A percentile compares a stretch with the other conserved stretches of the same genome.
These are phyloP conservation scores for Squalus acanthias DNA, from an alignment of 2,797 vertebrate genomes.

Conservation along the genomic window DNA sequence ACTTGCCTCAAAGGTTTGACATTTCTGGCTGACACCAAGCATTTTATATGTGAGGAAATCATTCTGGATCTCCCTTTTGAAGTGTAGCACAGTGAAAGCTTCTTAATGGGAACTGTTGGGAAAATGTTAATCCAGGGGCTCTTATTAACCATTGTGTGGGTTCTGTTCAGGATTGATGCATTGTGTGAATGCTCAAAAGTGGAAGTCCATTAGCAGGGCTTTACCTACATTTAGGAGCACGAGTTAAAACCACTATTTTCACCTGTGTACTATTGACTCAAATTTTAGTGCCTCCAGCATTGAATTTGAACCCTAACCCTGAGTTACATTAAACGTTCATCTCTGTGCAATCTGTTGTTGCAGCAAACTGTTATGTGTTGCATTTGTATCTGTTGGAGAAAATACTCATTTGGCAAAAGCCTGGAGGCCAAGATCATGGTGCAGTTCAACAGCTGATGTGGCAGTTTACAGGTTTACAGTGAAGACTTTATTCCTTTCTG, in stretches of 20 bases:
- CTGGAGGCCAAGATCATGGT: not conserved
- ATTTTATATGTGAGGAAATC: not conserved
- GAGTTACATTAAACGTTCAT: not conserved
- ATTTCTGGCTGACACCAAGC: not conserved
- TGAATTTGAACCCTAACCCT: not conserved
- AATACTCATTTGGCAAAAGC: not conserved
- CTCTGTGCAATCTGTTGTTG: not conserved
- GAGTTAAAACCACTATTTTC: not conserved
- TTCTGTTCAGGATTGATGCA: not conserved
- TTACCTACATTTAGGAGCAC: not conserved
- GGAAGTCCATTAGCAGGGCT: not conserved
- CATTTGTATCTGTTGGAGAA: not conserved
- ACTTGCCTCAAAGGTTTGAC: slow-evolving; percentile 16
- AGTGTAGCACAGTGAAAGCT: slow-evolving; percentile 6
- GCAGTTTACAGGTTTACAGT: not conserved
- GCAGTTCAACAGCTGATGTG: not conserved
- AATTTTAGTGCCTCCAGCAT: not conserved
- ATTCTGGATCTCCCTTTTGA: not conserved
- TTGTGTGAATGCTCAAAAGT: not conserved
- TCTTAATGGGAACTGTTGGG: not conserved
- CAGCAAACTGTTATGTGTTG: not conserved
- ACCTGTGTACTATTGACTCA: not conserved
- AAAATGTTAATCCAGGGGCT: not conserved
- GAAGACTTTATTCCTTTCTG: not conserved
- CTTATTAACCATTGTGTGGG: not conserved